Evolutionary conservation across 2,797 vertebrate species (phyloP).

Genomic region (Acipenser oxyrinchus): DNA sequence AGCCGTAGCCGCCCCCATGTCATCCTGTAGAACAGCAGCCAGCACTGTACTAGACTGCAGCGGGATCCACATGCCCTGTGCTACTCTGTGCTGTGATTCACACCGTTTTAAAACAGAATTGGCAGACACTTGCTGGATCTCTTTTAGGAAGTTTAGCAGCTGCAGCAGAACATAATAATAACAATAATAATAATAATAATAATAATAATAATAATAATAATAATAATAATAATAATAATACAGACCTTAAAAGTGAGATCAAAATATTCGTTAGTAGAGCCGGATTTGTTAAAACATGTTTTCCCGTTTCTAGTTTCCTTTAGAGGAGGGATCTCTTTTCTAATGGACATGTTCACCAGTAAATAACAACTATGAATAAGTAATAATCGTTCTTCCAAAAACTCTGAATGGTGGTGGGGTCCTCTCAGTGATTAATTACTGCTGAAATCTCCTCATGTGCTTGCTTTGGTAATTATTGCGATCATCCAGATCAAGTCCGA

Average conservation of each 20-base stretch:
- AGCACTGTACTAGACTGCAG: neutral
- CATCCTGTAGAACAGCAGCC: neutral
- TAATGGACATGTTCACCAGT: slow-evolving; percentile 46
- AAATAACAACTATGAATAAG: too few species aligned
- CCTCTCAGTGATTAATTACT: too few species aligned
- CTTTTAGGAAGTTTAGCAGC: neutral
- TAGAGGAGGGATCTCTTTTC: slow-evolving; percentile 53
- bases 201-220: neutral
- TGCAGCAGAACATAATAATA: too few species aligned
- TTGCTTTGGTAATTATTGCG: too few species aligned
- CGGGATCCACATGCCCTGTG: too few species aligned
- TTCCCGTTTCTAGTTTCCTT: slow-evolving; percentile 55
- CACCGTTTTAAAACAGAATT: neutral
- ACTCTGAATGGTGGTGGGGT: too few species aligned
- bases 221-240: slow-evolving; percentile 26
- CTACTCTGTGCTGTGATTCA: neutral
- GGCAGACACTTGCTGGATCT: neutral
- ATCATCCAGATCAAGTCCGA: too few species aligned
- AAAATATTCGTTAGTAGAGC: slow-evolving; percentile 66
- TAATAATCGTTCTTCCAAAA: too few species aligned
- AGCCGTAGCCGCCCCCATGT: neutral
- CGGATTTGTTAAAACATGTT: slow-evolving; percentile 48
- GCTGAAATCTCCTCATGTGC: too few species aligned
- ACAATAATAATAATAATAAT: slow-evolving; percentile 3
- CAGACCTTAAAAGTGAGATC: slow-evolving; percentile 71